Base-by-base conservation (phyloP, 2,888 invertebrate species). In the Drymonia ruficornis region DNA sequence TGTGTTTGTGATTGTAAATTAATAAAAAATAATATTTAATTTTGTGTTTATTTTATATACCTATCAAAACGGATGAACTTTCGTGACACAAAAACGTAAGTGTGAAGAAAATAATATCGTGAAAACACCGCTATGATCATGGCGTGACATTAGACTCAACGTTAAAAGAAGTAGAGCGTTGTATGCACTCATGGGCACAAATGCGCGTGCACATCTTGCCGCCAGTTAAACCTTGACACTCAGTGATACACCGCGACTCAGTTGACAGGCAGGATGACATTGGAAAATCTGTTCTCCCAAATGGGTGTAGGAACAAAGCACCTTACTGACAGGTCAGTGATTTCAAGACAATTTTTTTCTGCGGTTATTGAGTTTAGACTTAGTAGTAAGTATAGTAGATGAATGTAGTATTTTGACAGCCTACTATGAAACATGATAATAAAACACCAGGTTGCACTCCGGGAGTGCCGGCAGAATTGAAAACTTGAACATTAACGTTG, bases 1-100 rank as follows among this genome's bases (percentile, higher is more conserved):
- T 83, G 79, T 91, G 91, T 67, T 81, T 91, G 91, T 88, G 87
- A 84, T 84, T 86, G 86, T 87, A 82, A 85, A 89, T 83, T 87
- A 87, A 87, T 87, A 81, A 80, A 78, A 74, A 71, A 63, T 68
- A 66, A 69, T 64, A 58, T 49, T 67, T 59, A 59, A 63, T 57
- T 48, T 56, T 64, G 50, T 61, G 56, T 64, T 71, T 50, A 34
- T 57, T 65, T 65, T 53, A 40, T 44, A 9, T 46, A 19, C 13
- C 36, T 13, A n/a, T 36, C 2, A n/a, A 6, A n/a, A 11, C 36
- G 8, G 34, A 13, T n/a, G 34, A n/a, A n/a, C 12, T 34, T 34
- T 34, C n/a, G n/a, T 15, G 4, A 38, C 40, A 16, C 11, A 40
- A 36, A n/a, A 40, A n/a, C 15, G 38, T 38, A 44, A 44, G 23